Evolutionary conservation across 2,888 invertebrate species (phyloP).

Genomic region (Heteromurus nitidus): DNA sequence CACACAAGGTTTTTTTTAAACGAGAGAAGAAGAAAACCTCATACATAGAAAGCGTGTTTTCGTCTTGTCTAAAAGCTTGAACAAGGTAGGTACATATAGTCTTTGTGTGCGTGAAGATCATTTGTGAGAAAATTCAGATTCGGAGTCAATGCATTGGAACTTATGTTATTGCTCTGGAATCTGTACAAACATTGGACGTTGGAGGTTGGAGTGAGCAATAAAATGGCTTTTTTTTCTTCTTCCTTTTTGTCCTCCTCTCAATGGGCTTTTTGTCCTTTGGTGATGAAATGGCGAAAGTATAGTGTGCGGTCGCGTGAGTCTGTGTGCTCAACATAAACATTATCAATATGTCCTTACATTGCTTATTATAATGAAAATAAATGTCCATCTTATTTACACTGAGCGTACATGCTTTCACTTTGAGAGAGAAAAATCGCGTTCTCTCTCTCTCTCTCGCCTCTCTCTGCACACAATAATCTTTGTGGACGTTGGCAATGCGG

Average conservation of each 20-base stretch:
- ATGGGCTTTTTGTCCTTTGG: conserved; percentile 33
- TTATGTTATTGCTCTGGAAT: conserved; percentile 65
- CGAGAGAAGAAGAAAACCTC: no score
- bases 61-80: no score
- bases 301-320: conserved; percentile 29
- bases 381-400: no score
- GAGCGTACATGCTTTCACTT: not conserved
- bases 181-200: conserved; percentile 14
- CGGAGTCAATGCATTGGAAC: conserved; percentile 71
- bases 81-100: no score
- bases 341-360: no score
- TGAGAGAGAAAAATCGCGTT: no score
- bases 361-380: no score
- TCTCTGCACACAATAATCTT: no score
- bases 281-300: not conserved
- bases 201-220: conserved; percentile 39
- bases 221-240: conserved; percentile 26
- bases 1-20: conserved; percentile 1
- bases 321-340: no score
- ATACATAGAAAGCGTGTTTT: no score
- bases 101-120: no score
- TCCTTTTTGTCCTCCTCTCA: conserved; percentile 51
- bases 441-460: no score
- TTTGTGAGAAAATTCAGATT: conserved; percentile 52
- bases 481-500: conserved; percentile 7